Base-by-base conservation (phyloP, 1,140 invertebrate genomes). In the Sycobia sp. region DNA sequence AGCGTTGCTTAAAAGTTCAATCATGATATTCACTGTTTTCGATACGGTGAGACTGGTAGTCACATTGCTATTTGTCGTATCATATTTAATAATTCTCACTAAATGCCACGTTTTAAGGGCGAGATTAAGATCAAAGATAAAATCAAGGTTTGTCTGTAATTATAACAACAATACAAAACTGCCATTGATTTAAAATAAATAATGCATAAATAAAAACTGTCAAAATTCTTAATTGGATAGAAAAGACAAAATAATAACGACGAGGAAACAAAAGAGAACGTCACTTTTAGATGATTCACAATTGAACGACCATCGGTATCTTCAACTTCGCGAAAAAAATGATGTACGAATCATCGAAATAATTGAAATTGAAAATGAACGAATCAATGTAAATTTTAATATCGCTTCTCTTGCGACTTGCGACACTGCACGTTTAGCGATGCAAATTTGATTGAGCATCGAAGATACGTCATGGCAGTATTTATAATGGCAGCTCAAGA, bases 391-490 rank as follows among this genome's bases (percentile, higher is more conserved):
- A 11, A 11, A 29, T 41, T 54, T 47, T 58, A 23, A 38, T 46
- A 36, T 50, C 23, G 14, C 5, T 44, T 38, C 14, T 34, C 38
- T 32, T 39, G 27, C 13, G 16, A 10, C 32, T 18, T 18, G n/a
- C n/a, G n/a, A n/a, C n/a, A n/a, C 8, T 23, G 8, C 25, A 32
- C 38, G 22, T 25, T 49, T 44, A 34, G 9, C 25, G 46, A 62
- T 43, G 29, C 22, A 5, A 29, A 14, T 57, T 8, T 36, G 36
- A 36, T 67, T 49, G 49, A 68, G 61, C 29, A 67, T 78, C 69
- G 72, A 74, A 47, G 67, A 74, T 71, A 69, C 62, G 66, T 77
- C 75, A 74, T 79, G 79, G 79, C 79, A 80, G 79, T 81, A 79
- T 73, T 70, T 67, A 70, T 23, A 71, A 74, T 73, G 73, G 73